Base-by-base conservation (phyloP, 2,888 invertebrate species). In the Orthosia gothica region DNA sequence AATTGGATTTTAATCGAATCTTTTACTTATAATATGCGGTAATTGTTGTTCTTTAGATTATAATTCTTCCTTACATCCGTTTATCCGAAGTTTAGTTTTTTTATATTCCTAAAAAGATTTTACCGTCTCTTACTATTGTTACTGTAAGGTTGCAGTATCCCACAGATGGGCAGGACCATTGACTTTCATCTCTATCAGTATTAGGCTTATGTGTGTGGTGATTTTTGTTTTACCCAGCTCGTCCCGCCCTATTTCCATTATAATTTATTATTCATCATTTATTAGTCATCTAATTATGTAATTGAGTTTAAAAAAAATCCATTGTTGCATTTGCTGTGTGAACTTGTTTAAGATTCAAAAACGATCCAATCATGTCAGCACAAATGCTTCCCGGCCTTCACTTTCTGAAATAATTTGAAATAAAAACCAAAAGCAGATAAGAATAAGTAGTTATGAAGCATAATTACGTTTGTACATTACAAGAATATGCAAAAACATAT, bases 371-470 rank as follows among this genome's bases (percentile, higher is more conserved):
- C 15, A 66, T 55, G 11, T 63, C 26, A 12, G 32, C 40, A 26
- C 32, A 57, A 50, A 73, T 54, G n/a, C 47, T 67, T 71, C 50
- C 49, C 57, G 62, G 62, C 87, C 85, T 85, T 85, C 75, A 78
- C 76, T 75, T 85, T 87, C 76, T 59, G 58, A 76, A 74, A 81
- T 70, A 32, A 75, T 85, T 73, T 57, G 32, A 66, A 76, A 83
- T 57, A 59, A 73, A 69, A 73, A 50, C 26, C 57, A 71, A 67
- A 79, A 57, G 62, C 47, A 72, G 54, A 57, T 70, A 67, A 64
- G 26, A 32, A 55, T 9, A 67, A 64, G 40, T 13, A 65, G 1
- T 40, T 32, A 54, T 4, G 40, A 64, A 67, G 20, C 59, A 32
- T 74, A 65, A 81, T 71, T 69, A 68, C 54, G 13, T 74, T 62